Evolutionary conservation across 2,113 vertebrate genomes (phyloP), one percentile per base, ranked within the genome.

Genomic region (Epinephelus fuscoguttatus): DNA sequence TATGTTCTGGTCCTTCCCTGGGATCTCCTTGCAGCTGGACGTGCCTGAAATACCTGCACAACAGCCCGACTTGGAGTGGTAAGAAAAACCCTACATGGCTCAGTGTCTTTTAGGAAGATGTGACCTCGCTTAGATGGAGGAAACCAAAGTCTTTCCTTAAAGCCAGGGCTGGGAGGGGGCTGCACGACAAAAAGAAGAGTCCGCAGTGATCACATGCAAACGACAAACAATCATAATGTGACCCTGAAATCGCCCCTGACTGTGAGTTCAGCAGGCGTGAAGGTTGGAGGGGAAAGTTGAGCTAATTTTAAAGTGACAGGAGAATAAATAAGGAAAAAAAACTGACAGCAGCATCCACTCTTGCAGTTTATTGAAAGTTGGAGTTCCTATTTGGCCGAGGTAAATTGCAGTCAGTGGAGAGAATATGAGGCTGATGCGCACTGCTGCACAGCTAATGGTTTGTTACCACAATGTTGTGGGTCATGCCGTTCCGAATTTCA

Each of bases 401-500:
- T 21, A 55, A 76, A 55, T 27, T 60, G 61, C 72, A 59, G 64
- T 23, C 33, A 21, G 47, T 18, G 79, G n/a, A 8, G 70, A 59
- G 69, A 75, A 45, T 23, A 23, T 66, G 60, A 86, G 70, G 66
- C 52, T 3, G 84, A 19, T 23, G 18, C 0, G 2, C 47, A 1
- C 66, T 1, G 47, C 83, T 81, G 83, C 81, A 72, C 77, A 37
- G 60, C 82, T 84, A 84, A 85, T 82, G 70, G 50, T 73, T 61
- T 42, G 53, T 47, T 19, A 10, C 21, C 27, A 62, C 84, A 55
- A 45, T 55, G 60, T 40, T 80, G 59, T 79, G 64, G 78, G 84
- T 82, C 87, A 78, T 2, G 75, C 78, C 25, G 13, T 55, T 71
- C 76, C 66, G 9, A 81, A 84, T 91, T 93, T 86, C 85, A 88